Evolutionary conservation across 2,888 invertebrate species (phyloP).

Genomic region (Mongoloraphidia duomilia): DNA sequence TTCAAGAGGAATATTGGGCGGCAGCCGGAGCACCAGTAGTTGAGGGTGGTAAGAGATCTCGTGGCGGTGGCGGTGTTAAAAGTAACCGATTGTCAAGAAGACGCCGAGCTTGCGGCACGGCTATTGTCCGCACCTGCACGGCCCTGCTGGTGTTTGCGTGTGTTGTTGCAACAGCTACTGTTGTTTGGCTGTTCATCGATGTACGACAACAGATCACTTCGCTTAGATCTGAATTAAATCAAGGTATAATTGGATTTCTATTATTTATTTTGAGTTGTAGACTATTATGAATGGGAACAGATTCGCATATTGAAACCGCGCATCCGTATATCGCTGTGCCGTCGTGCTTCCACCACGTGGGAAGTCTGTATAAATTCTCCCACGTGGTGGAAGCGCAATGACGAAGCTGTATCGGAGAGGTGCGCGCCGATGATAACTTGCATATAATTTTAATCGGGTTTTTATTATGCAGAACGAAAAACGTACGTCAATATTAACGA

Average conservation of each 20-base stretch:
- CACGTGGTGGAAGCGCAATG: too few species aligned
- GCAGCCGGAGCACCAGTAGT: slow-evolving; percentile 21
- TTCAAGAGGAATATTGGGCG: slow-evolving; percentile 33
- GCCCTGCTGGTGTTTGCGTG: slow-evolving; percentile 45
- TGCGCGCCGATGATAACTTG: too few species aligned
- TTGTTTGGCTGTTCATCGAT: slow-evolving; percentile 53
- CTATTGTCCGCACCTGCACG: slow-evolving; percentile 39
- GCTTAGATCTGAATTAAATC: slow-evolving; percentile 47
- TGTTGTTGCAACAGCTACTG: slow-evolving; percentile 47
- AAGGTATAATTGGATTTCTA: slow-evolving; percentile 32
- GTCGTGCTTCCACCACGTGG: too few species aligned
- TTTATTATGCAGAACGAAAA: too few species aligned
- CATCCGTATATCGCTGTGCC: too few species aligned
- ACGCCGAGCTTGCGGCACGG: slow-evolving; percentile 34
- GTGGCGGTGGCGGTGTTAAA: slow-evolving; percentile 14
- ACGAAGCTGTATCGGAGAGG: too few species aligned
- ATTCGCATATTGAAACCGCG: too few species aligned
- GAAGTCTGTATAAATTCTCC: too few species aligned
- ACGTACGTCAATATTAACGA: too few species aligned
- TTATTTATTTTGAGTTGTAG: too few species aligned
- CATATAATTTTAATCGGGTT: too few species aligned
- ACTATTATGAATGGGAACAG: too few species aligned
- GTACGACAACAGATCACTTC: slow-evolving; percentile 50
- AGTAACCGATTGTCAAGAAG: slow-evolving; percentile 14
- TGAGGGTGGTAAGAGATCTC: slow-evolving; percentile 11